Evolutionary conservation across 2,888 invertebrate species (phyloP), one percentile per base, ranked within the genome.

Genomic region (Tipula vernalis): DNA sequence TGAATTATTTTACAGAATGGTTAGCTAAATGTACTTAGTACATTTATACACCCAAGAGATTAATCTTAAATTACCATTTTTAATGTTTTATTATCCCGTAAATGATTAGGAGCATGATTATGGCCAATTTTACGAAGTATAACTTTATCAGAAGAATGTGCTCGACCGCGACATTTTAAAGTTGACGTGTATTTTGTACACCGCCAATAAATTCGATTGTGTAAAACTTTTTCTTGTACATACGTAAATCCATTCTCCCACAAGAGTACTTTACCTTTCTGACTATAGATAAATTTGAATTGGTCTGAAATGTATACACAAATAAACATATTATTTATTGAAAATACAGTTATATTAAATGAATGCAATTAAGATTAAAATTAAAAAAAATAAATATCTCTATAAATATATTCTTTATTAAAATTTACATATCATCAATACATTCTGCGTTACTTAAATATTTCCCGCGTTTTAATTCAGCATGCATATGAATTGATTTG

Each of bases 401-500:
- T 2, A 39, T n/a, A 84, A 83, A 10, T 39, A 10, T n/a, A 28
- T 12, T 36, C 39, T 84, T 84, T 84, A 84, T 84, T 84, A 13
- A 18, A 85, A 18, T 85, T 85, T 85, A 85, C n/a, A 83, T 83
- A 39, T 41, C 84, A 41, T 84, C 84, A 85, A 42, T 85, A 85
- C 85, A 84, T 84, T 39, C 36, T 85, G 41, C 12, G 18, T 85
- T 85, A 18, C 41, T 42, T 85, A 42, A 90, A 88, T 91, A 91
- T 88, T 91, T 91, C 84, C 91, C 91, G 28, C 91, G 90, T 88
- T 91, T 91, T 3, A 91, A 88, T 87, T 91, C 90, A 1, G 91
- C 91, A 87, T 92, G 91, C n/a, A 91, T 87, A 87, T 92, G 91
- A 44, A 91, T 90, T 2, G 90, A 90, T 88, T 91, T 91, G 87